phyloP scores from a whole-genome alignment of 2,113 vertebrate species.

The Xenus cinereus region DNA sequence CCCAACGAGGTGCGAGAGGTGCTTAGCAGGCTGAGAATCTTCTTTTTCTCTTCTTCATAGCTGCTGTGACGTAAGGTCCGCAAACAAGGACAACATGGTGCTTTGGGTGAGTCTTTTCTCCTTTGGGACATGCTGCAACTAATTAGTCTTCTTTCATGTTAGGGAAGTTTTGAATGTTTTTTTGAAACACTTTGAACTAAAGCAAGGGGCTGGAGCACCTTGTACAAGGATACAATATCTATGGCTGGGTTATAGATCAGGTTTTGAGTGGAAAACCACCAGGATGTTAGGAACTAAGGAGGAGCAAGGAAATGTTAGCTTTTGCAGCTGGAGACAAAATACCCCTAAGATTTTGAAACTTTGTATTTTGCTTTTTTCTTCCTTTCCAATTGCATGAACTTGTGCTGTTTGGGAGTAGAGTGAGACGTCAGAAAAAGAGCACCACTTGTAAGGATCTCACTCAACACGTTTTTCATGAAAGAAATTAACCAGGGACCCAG shows the following conservation, averaged over 20 bases:
- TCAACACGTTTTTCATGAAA: conserved; percentile 55
- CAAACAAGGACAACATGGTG: neutral
- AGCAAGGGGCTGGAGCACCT: neutral
- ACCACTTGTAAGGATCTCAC: conserved; percentile 36
- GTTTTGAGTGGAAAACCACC: neutral
- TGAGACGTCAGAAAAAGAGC: neutral
- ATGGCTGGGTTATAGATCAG: neutral
- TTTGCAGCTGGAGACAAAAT: neutral
- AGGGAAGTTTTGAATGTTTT: neutral
- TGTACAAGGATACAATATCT: neutral
- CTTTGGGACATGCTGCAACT: neutral
- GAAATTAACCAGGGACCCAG: conserved; percentile 55
- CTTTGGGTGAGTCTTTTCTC: neutral
- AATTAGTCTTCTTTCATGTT: neutral
- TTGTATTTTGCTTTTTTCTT: neutral
- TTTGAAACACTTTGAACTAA: neutral
- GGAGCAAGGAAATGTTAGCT: neutral
- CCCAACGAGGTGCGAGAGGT: neutral
- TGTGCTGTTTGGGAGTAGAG: neutral
- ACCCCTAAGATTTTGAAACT: neutral
- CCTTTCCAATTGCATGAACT: neutral
- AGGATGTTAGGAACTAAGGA: neutral
- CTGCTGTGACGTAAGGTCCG: neutral
- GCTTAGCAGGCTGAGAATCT: neutral
- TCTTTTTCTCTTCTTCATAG: neutral